phyloP scores from a whole-genome alignment of 2,113 vertebrate species.

The Paramormyrops kingsleyae region DNA sequence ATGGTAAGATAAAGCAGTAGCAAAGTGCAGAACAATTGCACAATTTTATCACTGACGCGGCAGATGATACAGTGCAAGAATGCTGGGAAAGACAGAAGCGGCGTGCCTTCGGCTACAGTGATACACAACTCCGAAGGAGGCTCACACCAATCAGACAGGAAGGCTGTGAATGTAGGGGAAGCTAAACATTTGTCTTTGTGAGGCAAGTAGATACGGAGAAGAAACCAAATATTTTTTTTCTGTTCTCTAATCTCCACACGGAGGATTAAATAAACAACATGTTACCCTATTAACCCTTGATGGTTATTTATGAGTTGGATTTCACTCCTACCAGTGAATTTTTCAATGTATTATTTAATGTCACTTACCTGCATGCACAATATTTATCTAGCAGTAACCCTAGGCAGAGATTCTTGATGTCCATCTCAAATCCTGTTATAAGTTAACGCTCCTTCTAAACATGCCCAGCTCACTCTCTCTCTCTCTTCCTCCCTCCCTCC shows the following conservation, averaged over 20 bases:
- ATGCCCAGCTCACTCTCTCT: neutral
- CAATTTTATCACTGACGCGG: neutral
- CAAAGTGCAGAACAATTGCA: neutral
- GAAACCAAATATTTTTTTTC: neutral
- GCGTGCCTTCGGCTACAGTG: neutral
- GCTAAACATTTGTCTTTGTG: neutral
- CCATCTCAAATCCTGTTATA: neutral
- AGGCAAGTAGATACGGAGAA: neutral
- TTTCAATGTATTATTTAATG: neutral
- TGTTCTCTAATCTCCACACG: constrained; percentile 13
- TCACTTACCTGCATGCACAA: neutral
- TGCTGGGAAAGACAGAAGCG: constrained; percentile 5
- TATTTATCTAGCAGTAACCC: neutral
- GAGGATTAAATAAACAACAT: constrained; percentile 6
- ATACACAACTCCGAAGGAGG: neutral
- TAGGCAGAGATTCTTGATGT: neutral
- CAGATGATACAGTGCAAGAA: neutral
- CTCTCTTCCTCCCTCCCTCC: neutral
- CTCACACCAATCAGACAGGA: neutral
- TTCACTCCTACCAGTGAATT: constrained; percentile 41
- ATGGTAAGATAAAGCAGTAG: neutral
- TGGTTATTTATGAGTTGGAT: constrained; percentile 17
- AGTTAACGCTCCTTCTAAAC: neutral
- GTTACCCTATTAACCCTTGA: constrained; percentile 17
- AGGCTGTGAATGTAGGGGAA: neutral